Conservation (phyloP, 2,888 invertebrate genomes). For the Seira sanloemensis region DNA sequence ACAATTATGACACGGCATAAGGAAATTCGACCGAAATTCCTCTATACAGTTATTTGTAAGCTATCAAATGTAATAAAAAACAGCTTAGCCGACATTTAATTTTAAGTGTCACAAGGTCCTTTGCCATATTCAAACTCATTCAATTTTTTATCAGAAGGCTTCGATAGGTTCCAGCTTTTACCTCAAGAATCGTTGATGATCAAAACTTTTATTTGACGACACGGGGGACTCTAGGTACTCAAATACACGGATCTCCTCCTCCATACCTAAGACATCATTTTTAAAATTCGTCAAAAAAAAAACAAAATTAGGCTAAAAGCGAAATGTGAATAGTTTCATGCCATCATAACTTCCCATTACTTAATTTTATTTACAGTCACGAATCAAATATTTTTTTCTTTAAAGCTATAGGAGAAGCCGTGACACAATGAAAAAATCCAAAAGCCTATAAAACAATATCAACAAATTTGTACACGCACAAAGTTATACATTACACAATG, state of each 20-base stretch:
- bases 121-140: no score
- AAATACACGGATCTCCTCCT: constrained; percentile 72
- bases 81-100: no score
- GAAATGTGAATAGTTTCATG: neutral
- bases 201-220: constrained; percentile 85
- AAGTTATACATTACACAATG: neutral
- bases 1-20: no score
- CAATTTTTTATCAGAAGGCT: no score
- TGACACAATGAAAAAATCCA: neutral
- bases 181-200: constrained; percentile 85
- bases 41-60: no score
- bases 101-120: no score
- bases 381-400: no score
- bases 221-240: constrained; percentile 83
- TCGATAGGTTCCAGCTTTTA: no score
- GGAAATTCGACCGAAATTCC: no score
- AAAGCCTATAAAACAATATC: neutral
- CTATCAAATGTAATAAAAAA: no score
- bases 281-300: constrained; percentile 10
- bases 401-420: neutral
- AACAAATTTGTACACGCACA: neutral
- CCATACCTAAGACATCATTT: constrained; percentile 27
- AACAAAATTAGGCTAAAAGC: neutral
- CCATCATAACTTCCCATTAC: neutral
- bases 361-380: no score